Percentiles rank a stretch among this genome's conserved stretches.
Evolutionary conservation across 2,113 vertebrate species (phyloP).

Genomic region (Macquaria ambigua): DNA sequence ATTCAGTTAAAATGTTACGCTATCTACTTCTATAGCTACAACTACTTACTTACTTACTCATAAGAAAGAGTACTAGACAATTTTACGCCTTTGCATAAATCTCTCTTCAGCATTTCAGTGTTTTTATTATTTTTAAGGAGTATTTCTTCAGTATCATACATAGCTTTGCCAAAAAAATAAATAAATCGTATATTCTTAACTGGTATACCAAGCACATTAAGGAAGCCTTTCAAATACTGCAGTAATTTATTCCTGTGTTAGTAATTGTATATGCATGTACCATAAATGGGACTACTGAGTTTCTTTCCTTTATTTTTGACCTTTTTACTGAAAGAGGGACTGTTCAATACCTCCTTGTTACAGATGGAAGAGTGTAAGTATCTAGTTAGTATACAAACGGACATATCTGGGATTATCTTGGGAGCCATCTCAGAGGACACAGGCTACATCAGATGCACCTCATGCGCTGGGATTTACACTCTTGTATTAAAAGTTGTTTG

Average conservation of each 20-base stretch:
- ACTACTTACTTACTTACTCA: neutral
- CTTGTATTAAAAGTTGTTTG: constrained; percentile 73
- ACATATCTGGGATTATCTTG: constrained; percentile 71
- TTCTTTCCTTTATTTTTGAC: constrained; percentile 15
- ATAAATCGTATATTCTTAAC: neutral
- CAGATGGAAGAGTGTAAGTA: constrained; percentile 37
- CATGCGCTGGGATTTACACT: constrained; percentile 58
- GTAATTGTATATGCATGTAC: neutral
- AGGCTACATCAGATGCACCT: constrained; percentile 47
- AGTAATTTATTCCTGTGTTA: neutral
- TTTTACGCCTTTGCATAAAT: neutral
- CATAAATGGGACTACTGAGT: neutral
- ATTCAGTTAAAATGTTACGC: neutral
- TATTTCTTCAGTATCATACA: neutral
- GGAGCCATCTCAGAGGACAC: constrained; percentile 64
- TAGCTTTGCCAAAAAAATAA: neutral
- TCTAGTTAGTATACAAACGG: constrained; percentile 61
- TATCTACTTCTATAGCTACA: neutral
- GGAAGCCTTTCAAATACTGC: neutral
- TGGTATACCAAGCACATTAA: neutral
- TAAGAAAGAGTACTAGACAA: too few species aligned
- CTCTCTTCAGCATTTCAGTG: neutral
- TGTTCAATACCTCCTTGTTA: constrained; percentile 23
- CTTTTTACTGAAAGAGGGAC: neutral
- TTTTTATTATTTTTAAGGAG: constrained; percentile 2